Percentiles rank a stretch among this genome's conserved stretches.
Conservation (phyloP, 2,888 invertebrate species). For the Tetanocera ferruginea region DNA sequence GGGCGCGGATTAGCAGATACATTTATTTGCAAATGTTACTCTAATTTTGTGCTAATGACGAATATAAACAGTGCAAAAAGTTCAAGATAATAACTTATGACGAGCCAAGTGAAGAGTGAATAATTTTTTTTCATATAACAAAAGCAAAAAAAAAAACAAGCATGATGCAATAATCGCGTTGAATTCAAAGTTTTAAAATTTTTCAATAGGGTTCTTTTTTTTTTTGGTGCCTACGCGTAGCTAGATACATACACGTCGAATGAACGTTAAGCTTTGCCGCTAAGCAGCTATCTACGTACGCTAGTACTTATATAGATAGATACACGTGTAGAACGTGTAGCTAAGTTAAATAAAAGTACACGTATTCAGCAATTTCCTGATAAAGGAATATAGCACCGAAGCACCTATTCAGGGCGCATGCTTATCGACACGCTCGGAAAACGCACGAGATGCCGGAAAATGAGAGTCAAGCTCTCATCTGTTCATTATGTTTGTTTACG, state of each 20-base stretch:
- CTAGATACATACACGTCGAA: slow-evolving; percentile 6
- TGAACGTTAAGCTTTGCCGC: not conserved
- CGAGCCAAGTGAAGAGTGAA: not conserved
- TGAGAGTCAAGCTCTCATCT: no score
- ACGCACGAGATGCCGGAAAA: no score
- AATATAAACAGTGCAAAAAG: slow-evolving; percentile 20
- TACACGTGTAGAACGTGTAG: slow-evolving; percentile 8
- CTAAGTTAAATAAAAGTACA: not conserved
- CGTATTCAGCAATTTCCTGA: not conserved
- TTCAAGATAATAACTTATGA: not conserved
- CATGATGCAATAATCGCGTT: slow-evolving; percentile 20
- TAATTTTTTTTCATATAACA: no score
- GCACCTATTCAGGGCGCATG: not conserved
- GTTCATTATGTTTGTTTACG: no score
- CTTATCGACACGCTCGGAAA: not conserved
- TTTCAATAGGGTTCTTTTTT: not conserved
- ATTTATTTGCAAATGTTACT: slow-evolving; percentile 36
- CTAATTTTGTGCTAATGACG: not conserved
- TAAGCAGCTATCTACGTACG: not conserved
- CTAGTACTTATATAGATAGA: not conserved
- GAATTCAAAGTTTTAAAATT: not conserved
- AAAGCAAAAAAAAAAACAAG: not conserved
- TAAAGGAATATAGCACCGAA: not conserved
- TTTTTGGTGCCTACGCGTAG: not conserved
- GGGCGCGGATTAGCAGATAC: slow-evolving; percentile 51